Percentiles rank a stretch among this genome's conserved stretches.
These are phyloP conservation scores for Didymodactylos carnosus DNA, from an alignment of 2,888 invertebrate genomes.

Conservation along the genomic window DNA sequence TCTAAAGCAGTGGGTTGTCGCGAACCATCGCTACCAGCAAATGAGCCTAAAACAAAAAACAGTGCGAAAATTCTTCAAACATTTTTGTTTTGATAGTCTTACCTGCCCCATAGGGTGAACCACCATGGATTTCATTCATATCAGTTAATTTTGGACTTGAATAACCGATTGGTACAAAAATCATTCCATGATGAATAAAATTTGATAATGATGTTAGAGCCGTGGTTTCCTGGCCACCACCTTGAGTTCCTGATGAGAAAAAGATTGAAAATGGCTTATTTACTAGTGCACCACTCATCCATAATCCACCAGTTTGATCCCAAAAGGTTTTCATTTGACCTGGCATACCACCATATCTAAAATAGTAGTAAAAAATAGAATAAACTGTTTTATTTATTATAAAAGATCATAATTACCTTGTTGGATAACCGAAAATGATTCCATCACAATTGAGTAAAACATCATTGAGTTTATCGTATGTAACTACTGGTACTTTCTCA, in stretches of 20 bases:
- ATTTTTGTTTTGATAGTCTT: no score
- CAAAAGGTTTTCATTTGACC: conserved; percentile 11
- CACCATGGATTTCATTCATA: neutral
- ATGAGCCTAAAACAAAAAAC: neutral
- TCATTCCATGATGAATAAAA: conserved; percentile 10
- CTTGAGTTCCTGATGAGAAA: neutral
- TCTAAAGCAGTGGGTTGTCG: neutral
- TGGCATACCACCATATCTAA: conserved; percentile 2
- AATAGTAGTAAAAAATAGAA: no score
- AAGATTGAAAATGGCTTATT: neutral
- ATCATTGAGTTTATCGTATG: neutral
- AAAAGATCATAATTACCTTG: no score
- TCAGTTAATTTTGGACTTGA: neutral
- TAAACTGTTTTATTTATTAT: no score
- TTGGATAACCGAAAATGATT: conserved; percentile 7
- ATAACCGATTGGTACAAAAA: conserved; percentile 1
- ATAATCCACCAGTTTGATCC: conserved; percentile 8
- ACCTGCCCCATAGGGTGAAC: neutral
- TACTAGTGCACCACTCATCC: conserved; percentile 5
- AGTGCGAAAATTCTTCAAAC: no score
- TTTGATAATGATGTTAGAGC: conserved; percentile 7
- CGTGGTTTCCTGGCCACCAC: conserved; percentile 7
- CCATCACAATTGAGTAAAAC: conserved; percentile 3
- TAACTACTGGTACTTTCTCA: neutral
- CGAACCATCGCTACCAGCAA: neutral